These are phyloP conservation scores for Darevskia mixta DNA, from an alignment of 2,797 vertebrate species.

Conservation along the genomic window DNA sequence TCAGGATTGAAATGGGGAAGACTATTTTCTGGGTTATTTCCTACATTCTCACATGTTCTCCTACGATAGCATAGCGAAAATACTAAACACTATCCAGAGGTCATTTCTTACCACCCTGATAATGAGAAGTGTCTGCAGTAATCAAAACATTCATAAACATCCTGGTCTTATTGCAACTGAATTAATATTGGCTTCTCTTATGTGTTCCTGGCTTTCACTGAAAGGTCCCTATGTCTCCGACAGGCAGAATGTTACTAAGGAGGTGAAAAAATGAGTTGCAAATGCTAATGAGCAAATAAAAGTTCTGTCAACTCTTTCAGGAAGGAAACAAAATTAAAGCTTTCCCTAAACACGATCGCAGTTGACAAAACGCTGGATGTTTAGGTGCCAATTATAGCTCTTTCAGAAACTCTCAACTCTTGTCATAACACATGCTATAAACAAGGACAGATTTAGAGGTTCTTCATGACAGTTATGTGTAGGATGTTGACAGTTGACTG, in stretches of 20 bases:
- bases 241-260: constrained; percentile 60
- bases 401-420: constrained; percentile 85
- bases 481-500: constrained; percentile 83
- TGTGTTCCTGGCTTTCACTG: constrained; percentile 61
- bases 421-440: constrained; percentile 85
- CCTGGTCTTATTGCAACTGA: constrained; percentile 16
- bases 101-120: not conserved
- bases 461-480: constrained; percentile 84
- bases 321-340: constrained; percentile 78
- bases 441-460: constrained; percentile 86
- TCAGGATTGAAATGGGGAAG: not conserved
- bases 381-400: constrained; percentile 85
- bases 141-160: constrained; percentile 54
- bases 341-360: constrained; percentile 81
- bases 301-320: constrained; percentile 72
- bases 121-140: constrained; percentile 27
- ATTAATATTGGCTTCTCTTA: constrained; percentile 54
- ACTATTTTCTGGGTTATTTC: not conserved
- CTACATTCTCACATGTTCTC: not conserved
- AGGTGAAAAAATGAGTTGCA: constrained; percentile 61
- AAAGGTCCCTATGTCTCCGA: constrained; percentile 67
- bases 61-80: too few species aligned
- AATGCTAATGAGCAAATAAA: constrained; percentile 67
- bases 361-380: constrained; percentile 86
- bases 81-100: not conserved